Base-by-base conservation (phyloP, 2,113 vertebrate genomes). In the Pedionomus torquatus region DNA sequence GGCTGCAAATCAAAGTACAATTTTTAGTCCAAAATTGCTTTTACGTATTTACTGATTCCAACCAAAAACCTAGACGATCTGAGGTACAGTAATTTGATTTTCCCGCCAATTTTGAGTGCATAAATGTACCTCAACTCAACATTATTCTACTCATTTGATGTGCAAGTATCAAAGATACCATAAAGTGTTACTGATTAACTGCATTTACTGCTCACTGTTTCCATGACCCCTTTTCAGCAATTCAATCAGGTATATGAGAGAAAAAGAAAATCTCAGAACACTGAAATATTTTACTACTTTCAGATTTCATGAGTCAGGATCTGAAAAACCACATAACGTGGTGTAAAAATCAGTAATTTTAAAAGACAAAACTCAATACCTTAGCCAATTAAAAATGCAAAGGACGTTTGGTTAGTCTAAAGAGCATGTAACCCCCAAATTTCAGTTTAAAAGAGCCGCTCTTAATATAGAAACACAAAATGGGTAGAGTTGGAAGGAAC, bases 161-260 rank as follows among this genome's bases (percentile, higher is more conserved):
- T 44, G 51, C 58, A 95, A 94, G 51, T 86, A 93, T 66, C 66
- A 93, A 90, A 90, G 75, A 94, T 17, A 63, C 46, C n/a, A 89
- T 78, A 81, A 94, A 92, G 19, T 9, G 43, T 83, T 92, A 95
- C 60, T 90, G 60, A 94, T 96, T 89, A 94, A 92, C 88, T 64
- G n/a, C 65, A 39, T 66, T 93, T 84, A 78, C 43, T 46, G 43
- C 33, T 57, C 21, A 18, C 17, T 46, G 23, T 39, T 91, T 55
- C 60, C 60, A 51, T 39, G n/a, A 58, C 3, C 10, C 18, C 31
- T 88, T 82, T 28, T 51, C 48, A 71, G 71, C 43, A 74, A 80
- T 41, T 83, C 46, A 63, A 2, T 49, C 14, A 39, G 4, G 24
- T 17, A 19, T 7, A 91, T 1, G 17, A 46, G 80, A 89, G 19